Evolutionary conservation across 2,888 invertebrate genomes (phyloP).

Genomic region (Eudemis profundana): DNA sequence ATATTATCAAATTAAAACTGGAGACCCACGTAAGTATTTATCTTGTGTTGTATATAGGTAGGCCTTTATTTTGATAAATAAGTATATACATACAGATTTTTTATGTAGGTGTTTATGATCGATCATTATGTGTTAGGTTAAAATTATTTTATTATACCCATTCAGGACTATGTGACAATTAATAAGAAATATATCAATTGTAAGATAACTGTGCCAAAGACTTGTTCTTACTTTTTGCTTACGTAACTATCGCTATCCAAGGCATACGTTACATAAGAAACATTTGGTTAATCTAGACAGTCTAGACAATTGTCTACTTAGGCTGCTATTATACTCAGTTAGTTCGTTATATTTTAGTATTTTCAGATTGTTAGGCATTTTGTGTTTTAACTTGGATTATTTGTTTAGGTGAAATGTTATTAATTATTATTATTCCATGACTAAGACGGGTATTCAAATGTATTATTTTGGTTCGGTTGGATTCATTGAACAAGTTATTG

Average conservation of each 20-base stretch:
- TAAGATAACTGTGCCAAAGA: slow-evolving; percentile 55
- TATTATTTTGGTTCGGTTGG: slow-evolving; percentile 56
- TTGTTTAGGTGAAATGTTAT: slow-evolving; percentile 15
- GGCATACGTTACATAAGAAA: background rate
- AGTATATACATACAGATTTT: slow-evolving; percentile 11
- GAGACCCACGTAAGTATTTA: slow-evolving; percentile 16
- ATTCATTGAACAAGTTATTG: slow-evolving; percentile 40
- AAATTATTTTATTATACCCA: slow-evolving; percentile 12
- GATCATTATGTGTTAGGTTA: background rate
- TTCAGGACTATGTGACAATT: slow-evolving; percentile 8
- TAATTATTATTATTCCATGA: slow-evolving; percentile 30
- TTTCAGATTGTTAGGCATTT: background rate
- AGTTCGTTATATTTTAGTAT: background rate
- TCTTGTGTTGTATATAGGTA: slow-evolving; percentile 20
- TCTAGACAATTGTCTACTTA: background rate
- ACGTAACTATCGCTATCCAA: background rate
- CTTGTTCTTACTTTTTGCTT: slow-evolving; percentile 45
- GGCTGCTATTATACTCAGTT: background rate
- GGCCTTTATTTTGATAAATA: slow-evolving; percentile 12
- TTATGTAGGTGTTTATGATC: background rate
- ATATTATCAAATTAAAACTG: background rate
- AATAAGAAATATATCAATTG: background rate
- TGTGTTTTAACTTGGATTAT: background rate
- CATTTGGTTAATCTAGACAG: too few relatives aligned
- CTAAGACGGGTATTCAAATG: slow-evolving; percentile 50